Base-by-base conservation (phyloP, 1,140 invertebrate species). In the Goniozus legneri region DNA sequence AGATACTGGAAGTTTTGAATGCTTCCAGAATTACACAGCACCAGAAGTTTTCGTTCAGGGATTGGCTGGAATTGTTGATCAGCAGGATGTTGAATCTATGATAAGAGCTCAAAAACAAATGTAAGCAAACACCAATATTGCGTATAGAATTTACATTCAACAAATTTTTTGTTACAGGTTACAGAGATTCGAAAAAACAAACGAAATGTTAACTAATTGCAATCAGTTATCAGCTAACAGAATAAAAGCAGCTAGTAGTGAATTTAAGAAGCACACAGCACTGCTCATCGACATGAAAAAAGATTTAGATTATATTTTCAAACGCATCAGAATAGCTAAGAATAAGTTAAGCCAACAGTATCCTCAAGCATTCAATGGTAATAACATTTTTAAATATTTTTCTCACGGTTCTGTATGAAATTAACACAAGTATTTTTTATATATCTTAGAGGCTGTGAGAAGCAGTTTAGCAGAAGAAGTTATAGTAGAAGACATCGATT, bases 171-270 rank as follows among this genome's bases (percentile, higher is more conserved):
- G 61, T 76, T 80, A 31, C 67, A 97, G 94, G 92, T 72, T 97
- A 16, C 89, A 93, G 58, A 79, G 93, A 48, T 97, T 95, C 77
- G 95, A 97, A 64, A 97, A 97, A 65, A 96, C 94, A 2, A 97
- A 96, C 67, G 94, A 97, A 80, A 97, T 97, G 94, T 72, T 97
- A 16, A 87, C 92, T 16, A 97, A 97, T 62, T 96, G 93, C 62
- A 97, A 97, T 73, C 85, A 89, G 3, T 70, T 97, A 3, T 92
- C 92, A 3, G 81, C 87, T 7, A 79, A 83, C 47, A 82, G 93
- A 21, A 80, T 91, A 38, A 89, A 93, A 63, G 84, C 82, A 39
- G 89, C 92, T 16, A 82, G 81, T 7, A 80, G 82, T 16, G 92
- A 96, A 57, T 94, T 97, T 50, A 94, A 92, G 58, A 89, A 89